Conservation (phyloP, 1,140 invertebrate species). For the Eubasilissa regina region DNA sequence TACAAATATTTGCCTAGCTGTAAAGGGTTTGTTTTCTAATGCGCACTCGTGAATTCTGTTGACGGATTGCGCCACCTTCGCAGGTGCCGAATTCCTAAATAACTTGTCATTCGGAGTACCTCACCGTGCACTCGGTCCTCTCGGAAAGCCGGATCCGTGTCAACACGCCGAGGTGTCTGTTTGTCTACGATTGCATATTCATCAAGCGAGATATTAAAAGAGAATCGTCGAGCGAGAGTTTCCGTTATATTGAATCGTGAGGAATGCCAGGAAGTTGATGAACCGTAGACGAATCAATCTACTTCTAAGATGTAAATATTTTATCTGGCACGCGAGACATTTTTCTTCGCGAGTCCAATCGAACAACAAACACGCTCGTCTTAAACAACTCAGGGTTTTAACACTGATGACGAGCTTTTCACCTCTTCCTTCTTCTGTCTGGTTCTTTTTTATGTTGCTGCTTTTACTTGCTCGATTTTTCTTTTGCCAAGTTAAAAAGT, state of each 20-base stretch:
- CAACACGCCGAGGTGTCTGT: slow-evolving; percentile 3
- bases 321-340: too few species aligned
- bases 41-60: not conserved
- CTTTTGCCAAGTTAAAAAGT: too few species aligned
- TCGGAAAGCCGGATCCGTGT: not conserved
- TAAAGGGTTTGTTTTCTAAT: slow-evolving; percentile 18
- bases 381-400: too few species aligned
- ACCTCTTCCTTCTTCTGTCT: too few species aligned
- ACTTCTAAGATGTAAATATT: too few species aligned
- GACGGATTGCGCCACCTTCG: slow-evolving; percentile 19
- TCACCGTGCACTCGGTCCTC: not conserved
- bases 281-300: too few species aligned
- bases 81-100: slow-evolving; percentile 31
- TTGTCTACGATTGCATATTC: not conserved
- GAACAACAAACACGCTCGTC: too few species aligned
- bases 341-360: too few species aligned
- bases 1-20: slow-evolving; percentile 43
- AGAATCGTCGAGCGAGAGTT: not conserved
- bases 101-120: not conserved
- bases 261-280: too few species aligned
- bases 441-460: too few species aligned
- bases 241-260: slow-evolving; percentile 3
- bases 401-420: too few species aligned
- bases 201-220: not conserved
- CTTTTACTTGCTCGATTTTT: too few species aligned